Conservation (phyloP, 2,113 vertebrate species). For the Chloropsis hardwickii region DNA sequence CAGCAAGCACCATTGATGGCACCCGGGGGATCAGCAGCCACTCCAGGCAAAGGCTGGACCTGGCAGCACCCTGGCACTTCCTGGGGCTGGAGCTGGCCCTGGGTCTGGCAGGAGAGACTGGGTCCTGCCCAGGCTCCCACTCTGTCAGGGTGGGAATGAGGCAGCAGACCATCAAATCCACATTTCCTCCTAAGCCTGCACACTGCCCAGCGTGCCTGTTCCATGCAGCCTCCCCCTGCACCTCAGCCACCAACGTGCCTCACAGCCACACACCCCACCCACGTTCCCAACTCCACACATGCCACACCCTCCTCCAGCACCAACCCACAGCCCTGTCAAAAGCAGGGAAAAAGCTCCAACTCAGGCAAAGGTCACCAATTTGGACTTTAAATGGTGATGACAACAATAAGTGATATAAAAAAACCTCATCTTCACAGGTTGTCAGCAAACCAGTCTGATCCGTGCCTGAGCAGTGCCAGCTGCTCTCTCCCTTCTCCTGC, state of each 20-base stretch:
- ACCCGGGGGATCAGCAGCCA: background rate
- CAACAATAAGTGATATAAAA: background rate
- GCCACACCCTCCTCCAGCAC: fast-evolving
- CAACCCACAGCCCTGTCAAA: fast-evolving
- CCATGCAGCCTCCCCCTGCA: fast-evolving
- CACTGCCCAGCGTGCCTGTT: background rate
- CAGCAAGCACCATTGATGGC: background rate
- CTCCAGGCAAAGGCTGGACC: background rate
- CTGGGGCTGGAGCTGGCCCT: background rate
- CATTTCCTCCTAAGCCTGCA: fast-evolving
- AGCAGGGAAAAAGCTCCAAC: background rate
- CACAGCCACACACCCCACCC: fast-evolving
- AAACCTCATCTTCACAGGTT: background rate
- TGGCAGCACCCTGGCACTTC: background rate
- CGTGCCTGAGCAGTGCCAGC: background rate
- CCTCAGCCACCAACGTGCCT: fast-evolving
- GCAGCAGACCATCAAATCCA: fast-evolving
- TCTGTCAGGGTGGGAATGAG: fast-evolving
- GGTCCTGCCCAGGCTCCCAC: background rate
- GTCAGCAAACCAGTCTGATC: background rate
- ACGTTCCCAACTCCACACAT: fast-evolving
- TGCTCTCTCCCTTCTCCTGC: background rate
- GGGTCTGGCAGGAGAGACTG: background rate
- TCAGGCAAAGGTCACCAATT: background rate
- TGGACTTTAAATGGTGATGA: background rate